These are phyloP conservation scores for Procapra przewalskii DNA, from an alignment of 2,113 vertebrate species.

Conservation along the genomic window DNA sequence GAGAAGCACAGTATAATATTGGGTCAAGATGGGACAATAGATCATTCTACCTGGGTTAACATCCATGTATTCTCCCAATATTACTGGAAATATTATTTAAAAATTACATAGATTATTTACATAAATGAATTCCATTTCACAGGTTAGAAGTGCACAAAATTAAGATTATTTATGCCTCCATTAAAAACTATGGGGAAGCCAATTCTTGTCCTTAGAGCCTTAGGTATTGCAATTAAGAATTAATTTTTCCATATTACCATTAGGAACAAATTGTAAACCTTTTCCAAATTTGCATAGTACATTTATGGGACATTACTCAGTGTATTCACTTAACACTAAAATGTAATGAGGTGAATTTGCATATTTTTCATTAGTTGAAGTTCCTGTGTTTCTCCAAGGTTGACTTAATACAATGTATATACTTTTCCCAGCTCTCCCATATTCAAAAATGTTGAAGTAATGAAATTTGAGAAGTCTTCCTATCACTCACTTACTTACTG, in stretches of 20 bases:
- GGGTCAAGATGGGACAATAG: not conserved
- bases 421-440: not conserved
- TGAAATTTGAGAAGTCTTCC: conserved; percentile 21
- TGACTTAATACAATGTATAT: conserved; percentile 59
- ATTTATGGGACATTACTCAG: conserved; percentile 66
- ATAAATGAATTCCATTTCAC: conserved; percentile 61
- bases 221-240: conserved; percentile 72
- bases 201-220: conserved; percentile 47
- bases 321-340: conserved; percentile 69
- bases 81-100: conserved; percentile 38
- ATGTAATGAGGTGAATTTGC: conserved; percentile 71
- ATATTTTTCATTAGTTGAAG: conserved; percentile 79
- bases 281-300: conserved; percentile 71
- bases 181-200: conserved; percentile 49
- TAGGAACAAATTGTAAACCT: conserved; percentile 70
- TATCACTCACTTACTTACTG: not conserved
- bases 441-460: conserved; percentile 20
- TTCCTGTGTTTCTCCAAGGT: conserved; percentile 63
- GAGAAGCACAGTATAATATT: not conserved
- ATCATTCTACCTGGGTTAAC: not conserved
- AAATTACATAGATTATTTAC: conserved; percentile 58
- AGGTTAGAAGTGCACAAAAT: conserved; percentile 52
- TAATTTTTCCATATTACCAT: conserved; percentile 68
- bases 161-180: conserved; percentile 56
- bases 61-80: not conserved